A percentile compares a stretch with the other conserved stretches of the same genome.
These are phyloP conservation scores for Syndactyla subalaris DNA, from an alignment of 2,797 vertebrate genomes.

Conservation along the genomic window DNA sequence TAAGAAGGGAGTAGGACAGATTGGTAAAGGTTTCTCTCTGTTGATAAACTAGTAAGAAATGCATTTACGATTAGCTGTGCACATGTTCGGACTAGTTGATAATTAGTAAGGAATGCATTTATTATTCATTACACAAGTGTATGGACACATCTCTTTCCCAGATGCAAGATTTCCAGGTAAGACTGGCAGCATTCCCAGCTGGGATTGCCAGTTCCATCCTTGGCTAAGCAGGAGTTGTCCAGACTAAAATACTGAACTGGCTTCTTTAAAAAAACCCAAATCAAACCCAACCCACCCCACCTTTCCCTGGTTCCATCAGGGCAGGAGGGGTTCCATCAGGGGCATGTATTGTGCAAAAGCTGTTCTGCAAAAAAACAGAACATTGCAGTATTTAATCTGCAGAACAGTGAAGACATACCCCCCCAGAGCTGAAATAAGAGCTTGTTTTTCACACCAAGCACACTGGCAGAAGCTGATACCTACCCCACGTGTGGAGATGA, in stretches of 20 bases:
- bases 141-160: not conserved
- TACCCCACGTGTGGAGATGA: not conserved
- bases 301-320: not conserved
- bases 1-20: not conserved
- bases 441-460: not conserved
- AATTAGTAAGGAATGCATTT: not conserved
- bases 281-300: not conserved
- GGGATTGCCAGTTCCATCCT: not conserved
- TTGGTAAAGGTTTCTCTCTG: not conserved
- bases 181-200: not conserved
- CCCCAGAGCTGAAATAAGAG: not conserved
- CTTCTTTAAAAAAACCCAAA: not conserved
- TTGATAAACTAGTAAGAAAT: not conserved
- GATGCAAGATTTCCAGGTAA: not conserved
- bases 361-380: not conserved
- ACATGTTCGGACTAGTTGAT: not conserved
- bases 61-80: not conserved
- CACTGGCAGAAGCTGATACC: not conserved
- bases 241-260: not conserved
- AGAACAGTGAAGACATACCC: not conserved
- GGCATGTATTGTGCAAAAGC: rapidly evolving
- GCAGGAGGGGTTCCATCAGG: not conserved
- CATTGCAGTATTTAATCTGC: not conserved
- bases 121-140: not conserved
- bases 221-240: not conserved